These are phyloP conservation scores for Nothobranchius kuhntae DNA, from an alignment of 2,113 vertebrate species.

Conservation along the genomic window DNA sequence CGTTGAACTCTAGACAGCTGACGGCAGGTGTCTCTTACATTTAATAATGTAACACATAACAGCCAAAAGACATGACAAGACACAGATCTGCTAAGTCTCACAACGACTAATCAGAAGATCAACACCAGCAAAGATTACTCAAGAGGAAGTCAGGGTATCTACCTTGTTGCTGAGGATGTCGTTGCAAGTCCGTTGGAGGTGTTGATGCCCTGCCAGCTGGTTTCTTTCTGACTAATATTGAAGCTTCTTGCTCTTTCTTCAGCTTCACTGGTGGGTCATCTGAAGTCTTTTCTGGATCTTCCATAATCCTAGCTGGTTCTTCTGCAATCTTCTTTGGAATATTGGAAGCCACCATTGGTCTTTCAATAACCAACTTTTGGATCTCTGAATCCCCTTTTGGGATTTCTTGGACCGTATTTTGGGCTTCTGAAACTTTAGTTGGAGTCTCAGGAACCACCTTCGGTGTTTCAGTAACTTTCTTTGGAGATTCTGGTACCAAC, in stretches of 20 bases:
- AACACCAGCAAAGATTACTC: constrained; percentile 24
- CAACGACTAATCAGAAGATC: constrained; percentile 7
- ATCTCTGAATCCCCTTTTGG: background rate
- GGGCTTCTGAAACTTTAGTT: background rate
- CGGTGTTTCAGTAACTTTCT: background rate
- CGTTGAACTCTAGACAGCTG: no score
- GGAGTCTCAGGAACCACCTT: background rate
- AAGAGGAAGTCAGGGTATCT: constrained; percentile 33
- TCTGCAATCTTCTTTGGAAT: background rate
- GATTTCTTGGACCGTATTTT: background rate
- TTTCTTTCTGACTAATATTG: background rate
- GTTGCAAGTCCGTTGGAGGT: constrained; percentile 23
- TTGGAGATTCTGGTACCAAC: background rate
- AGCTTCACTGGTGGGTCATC: background rate
- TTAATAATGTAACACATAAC: background rate
- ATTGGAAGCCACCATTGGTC: background rate
- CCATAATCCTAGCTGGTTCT: constrained; percentile 1
- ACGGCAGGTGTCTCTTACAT: background rate
- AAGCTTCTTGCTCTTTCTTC: background rate
- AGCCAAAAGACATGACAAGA: constrained; percentile 32
- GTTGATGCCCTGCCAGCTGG: background rate
- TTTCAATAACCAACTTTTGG: background rate
- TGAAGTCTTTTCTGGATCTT: background rate
- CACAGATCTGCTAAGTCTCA: constrained; percentile 25
- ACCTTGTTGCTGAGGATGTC: constrained; percentile 52